Evolutionary conservation across 2,797 vertebrate genomes (phyloP), one percentile per base, ranked within the genome.

Genomic region (Aplochiton taeniatus): DNA sequence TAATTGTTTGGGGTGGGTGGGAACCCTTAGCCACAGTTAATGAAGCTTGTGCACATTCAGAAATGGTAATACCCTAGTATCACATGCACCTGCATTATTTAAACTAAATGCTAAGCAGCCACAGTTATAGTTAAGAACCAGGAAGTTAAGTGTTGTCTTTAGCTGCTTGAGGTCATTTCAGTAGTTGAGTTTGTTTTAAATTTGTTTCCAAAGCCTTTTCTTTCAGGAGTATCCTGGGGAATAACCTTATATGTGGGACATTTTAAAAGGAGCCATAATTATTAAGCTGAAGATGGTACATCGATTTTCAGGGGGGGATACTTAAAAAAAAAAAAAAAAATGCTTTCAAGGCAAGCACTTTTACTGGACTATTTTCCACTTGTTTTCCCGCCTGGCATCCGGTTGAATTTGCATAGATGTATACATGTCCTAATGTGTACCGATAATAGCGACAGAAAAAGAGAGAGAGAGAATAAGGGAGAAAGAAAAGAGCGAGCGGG

Each of bases 141-240:
- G 63, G 16, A 68, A 65, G 16, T 62, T 61, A 57, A 10, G 57
- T 63, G 31, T 63, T 50, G 31, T 66, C 59, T 58, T 58, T 66
- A 45, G 45, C 49, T 70, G 55, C 47, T 69, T 61, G 43, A 60
- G 60, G 48, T 46, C 59, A 58, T 72, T 87, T 83, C 75, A 92
- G 87, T 89, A 86, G 91, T 91, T 93, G 90, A 89, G 88, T 66
- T n/a, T 81, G 77, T 82, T 92, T 94, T 94, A 77, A 93, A 95
- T 92, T 87, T 92, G 86, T 95, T 94, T 89, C 93, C 91, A 91
- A 94, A 95, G 94, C 94, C 93, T 95, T 95, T 95, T 95, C 92
- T 95, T 95, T 93, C 94, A 95, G 94, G 94, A 95, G 75, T 93
- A 83, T 93, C 93, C 93, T 90, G 92, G 93, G 93, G 93, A 94